Base-by-base conservation (phyloP, 2,888 invertebrate species). In the Agrenia bidenticulata region DNA sequence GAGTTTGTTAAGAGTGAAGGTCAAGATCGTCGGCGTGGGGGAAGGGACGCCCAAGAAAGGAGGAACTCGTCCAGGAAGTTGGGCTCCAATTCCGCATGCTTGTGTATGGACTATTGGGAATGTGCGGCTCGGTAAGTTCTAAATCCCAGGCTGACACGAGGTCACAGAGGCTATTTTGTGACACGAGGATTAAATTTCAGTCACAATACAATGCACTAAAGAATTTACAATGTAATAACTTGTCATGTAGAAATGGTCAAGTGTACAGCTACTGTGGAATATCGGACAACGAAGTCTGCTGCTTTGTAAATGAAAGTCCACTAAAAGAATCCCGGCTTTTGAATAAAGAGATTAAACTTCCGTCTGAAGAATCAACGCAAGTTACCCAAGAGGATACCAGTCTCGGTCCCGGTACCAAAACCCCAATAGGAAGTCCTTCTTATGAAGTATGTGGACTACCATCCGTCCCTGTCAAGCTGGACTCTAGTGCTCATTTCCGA, bases 41-140 rank as follows among this genome's bases (percentile, higher is more conserved):
- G n/a, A n/a, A n/a, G n/a, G n/a, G n/a, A n/a, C n/a, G n/a, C n/a
- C n/a, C n/a, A n/a, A n/a, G n/a, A n/a, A n/a, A n/a, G n/a, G n/a
- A n/a, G n/a, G n/a, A n/a, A n/a, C n/a, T n/a, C n/a, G n/a, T n/a
- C n/a, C n/a, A n/a, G n/a, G n/a, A n/a, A n/a, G n/a, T n/a, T n/a
- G n/a, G n/a, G n/a, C n/a, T n/a, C 39, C 39, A 39, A 15, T 7
- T 49, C 50, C 37, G 77, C 78, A 2, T 80, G 80, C 66, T 77
- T 78, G 61, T 80, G 80, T 69, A 80, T 80, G 80, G 80, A 79
- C 62, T 80, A 80, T 63, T 80, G 80, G 80, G 77, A 77, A 26
- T 80, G 80, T 67, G 76, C 79, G 13, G 77, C 78, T 49, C 78
- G 77, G 79, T 79, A 72, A 61, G 45, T 21, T 9, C n/a, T n/a